Percentiles rank a stretch among this genome's conserved stretches.
phyloP scores from a whole-genome alignment of 2,888 invertebrate genomes.

The Campoplex nolae region DNA sequence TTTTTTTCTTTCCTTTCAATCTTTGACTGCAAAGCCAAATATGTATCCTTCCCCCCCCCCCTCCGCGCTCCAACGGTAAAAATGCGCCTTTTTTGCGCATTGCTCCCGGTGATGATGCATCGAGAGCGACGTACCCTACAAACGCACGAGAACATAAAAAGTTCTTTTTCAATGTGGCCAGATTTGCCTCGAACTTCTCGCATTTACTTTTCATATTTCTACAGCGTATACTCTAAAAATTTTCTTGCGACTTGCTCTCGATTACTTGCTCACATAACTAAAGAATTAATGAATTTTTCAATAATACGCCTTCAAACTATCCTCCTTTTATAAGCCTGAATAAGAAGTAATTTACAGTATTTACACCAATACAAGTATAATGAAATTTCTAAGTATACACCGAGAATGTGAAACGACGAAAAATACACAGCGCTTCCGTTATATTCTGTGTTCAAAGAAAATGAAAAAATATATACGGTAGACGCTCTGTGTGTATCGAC shows the following conservation, averaged over 20 bases:
- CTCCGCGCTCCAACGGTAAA: background rate
- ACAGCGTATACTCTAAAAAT: background rate
- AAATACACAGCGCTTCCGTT: background rate
- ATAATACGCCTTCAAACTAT: background rate
- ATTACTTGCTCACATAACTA: background rate
- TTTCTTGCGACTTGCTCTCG: background rate
- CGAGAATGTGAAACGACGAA: background rate
- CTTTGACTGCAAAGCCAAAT: conserved; percentile 46
- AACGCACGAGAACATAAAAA: background rate
- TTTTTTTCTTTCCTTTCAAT: background rate
- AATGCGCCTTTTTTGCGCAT: background rate
- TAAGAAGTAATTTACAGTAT: background rate
- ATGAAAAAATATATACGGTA: background rate
- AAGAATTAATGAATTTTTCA: background rate
- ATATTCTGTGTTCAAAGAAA: background rate
- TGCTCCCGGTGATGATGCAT: background rate
- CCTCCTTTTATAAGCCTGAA: background rate
- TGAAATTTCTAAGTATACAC: background rate
- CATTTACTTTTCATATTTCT: conserved; percentile 16
- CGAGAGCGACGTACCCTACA: background rate
- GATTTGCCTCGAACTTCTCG: background rate
- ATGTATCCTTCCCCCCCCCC: background rate
- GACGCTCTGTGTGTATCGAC: background rate
- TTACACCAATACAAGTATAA: background rate
- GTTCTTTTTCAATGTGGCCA: background rate